Base-by-base conservation (phyloP, 2,888 invertebrate genomes). In the Monoplex corrugatus region DNA sequence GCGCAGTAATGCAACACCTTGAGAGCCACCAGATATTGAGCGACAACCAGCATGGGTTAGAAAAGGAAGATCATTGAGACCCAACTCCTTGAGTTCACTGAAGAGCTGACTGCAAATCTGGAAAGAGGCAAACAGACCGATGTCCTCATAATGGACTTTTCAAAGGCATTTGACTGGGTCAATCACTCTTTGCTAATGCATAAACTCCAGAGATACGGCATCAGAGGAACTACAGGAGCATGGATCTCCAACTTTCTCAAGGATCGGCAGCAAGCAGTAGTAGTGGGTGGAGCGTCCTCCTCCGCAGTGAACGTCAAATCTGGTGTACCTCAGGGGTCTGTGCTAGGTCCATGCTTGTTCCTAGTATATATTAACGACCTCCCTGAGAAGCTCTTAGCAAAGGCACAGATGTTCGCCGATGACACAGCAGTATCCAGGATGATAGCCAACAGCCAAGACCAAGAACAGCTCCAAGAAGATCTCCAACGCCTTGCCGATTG, bases 311-410 rank as follows among this genome's bases (percentile, higher is more conserved):
- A 23, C 3, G 86, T 86, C 13, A 40, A 40, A 28, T 86, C 86
- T 6, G 86, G 68, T n/a, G 72, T 86, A 19, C 86, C 86, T 68
- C 86, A 86, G 63, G 86, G 86, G 35, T 86, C 86, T 16, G 63
- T 86, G 32, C 72, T 86, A 38, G 72, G 43, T 6, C 8, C 63
- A 35, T 63, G 38, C 19, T 40, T 68, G 19, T 43, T 72, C 44
- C n/a, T 44, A 43, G 80, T 23, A 16, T 44, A 82, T n/a, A 82
- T 82, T 8, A 82, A 44, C 13, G 80, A 82, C 43, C 40, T 82
- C 8, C 80, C 80, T 19, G 80, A 82, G 44, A 40, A 82, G 35
- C 43, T 82, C 23, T 28, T 35, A 0, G 80, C 80, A 35, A 32
- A 10, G 10, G 44, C 80, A 40, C 40, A 43, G 35, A 0, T 82